Evolutionary conservation across 2,888 invertebrate species (phyloP), one percentile per base, ranked within the genome.

Genomic region (Glyphotaelius pellucidus): DNA sequence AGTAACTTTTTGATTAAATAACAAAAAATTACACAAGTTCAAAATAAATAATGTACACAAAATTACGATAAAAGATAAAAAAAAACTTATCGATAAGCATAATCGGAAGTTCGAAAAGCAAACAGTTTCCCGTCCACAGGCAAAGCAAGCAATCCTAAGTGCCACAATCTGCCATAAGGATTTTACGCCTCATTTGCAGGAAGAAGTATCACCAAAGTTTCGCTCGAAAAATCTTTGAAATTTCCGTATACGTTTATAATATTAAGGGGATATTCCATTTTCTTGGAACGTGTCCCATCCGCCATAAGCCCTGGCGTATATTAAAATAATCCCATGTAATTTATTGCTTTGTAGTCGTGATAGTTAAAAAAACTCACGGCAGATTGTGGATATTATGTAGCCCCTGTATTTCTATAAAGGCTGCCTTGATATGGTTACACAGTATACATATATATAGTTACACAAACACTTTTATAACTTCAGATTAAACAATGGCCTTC

Each of bases 131-230:
- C 67, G 25, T 67, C 25, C 67, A 25, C n/a, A 67, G 25, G 25
- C 11, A 67, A 67, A 67, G 67, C 67, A 67, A 67, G n/a, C 67
- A 25, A 5, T 7, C 19, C 25, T 87, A 67, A 87, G 87, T 87
- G 31, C 31, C 87, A 14, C 87, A 87, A 87, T 87, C 67, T 87
- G 87, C 88, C 47, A 80, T 80, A 91, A 91, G 91, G 90, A 92
- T 92, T 93, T 93, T 92, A 93, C 92, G 92, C 91, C 93, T 92
- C 93, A 93, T 93, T 93, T 92, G 52, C 89, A 92, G 35, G 42
- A 79, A 38, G 87, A 93, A 85, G 93, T 90, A 91, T 90, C 85
- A 88, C 86, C 90, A 81, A 92, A 93, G 91, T 93, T 93, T 92
- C 80, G 85, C 31, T 79, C 80, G 91, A 92, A 92, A 93, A 93